Conservation (phyloP, 2,888 invertebrate genomes). For the Galeopsomyia nigrocyanea region DNA sequence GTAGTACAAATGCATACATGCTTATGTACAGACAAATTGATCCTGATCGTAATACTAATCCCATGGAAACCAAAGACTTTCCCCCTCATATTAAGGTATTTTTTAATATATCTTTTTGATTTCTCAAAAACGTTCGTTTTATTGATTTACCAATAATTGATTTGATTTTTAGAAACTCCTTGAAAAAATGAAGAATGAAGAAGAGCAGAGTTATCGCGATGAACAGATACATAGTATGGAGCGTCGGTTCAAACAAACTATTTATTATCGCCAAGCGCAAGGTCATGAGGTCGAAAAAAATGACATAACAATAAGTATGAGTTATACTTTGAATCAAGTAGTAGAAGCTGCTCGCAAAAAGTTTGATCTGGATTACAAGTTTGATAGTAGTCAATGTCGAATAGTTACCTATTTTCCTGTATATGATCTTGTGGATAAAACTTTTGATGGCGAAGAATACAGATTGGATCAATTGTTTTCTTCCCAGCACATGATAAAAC, state of each 20-base stretch:
- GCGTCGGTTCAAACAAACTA: slow-evolving; percentile 75
- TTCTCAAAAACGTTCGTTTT: no score
- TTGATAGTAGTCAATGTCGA: slow-evolving; percentile 78
- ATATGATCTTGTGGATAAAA: slow-evolving; percentile 75
- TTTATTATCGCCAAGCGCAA: slow-evolving; percentile 77
- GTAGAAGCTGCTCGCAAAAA: slow-evolving; percentile 74
- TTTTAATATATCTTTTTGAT: slow-evolving; percentile 9
- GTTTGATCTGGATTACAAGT: slow-evolving; percentile 72
- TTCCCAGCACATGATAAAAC: slow-evolving; percentile 53
- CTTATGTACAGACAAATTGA: slow-evolving; percentile 88
- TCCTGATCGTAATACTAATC: slow-evolving; percentile 74
- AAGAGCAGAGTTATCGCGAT: slow-evolving; percentile 70
- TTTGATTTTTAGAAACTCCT: slow-evolving; percentile 70
- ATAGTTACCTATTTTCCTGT: slow-evolving; percentile 79
- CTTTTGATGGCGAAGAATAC: slow-evolving; percentile 73
- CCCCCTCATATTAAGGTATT: slow-evolving; percentile 79
- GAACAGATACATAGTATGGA: slow-evolving; percentile 68
- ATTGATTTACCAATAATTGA: background rate
- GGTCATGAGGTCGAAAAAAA: slow-evolving; percentile 70
- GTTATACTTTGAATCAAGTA: slow-evolving; percentile 72
- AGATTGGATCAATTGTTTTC: background rate
- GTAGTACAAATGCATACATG: slow-evolving; percentile 92
- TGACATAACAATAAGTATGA: slow-evolving; percentile 73
- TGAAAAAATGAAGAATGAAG: slow-evolving; percentile 77
- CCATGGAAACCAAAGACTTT: slow-evolving; percentile 78